Evolutionary conservation across 2,113 vertebrate genomes (phyloP), one percentile per base, ranked within the genome.

Genomic region (Dolichallabes microphthalmus): DNA sequence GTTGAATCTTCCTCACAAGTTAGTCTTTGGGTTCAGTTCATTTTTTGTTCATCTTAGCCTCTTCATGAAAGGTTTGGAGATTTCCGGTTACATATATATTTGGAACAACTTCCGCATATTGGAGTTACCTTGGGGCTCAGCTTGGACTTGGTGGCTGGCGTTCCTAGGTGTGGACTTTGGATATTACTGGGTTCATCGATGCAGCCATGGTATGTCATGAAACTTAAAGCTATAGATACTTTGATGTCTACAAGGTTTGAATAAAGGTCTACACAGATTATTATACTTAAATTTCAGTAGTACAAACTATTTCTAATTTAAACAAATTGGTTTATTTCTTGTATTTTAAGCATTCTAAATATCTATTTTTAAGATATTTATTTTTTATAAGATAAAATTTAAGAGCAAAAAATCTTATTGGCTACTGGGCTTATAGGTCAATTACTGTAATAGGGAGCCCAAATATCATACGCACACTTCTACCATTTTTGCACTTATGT

Each of bases 141-240:
- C 93, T 25, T 98, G 96, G 96, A 98, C 96, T 0, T 99, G 97
- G 96, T 97, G 96, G 94, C 88, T 98, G 88, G 93, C 95, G 0
- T 95, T 98, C 76, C 79, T 99, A 80, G 96, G 95, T 55, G 96
- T 97, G 85, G 97, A 98, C 90, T 94, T 98, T 32, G 92, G 92
- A 80, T 99, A 97, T 89, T 98, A 98, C 90, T 98, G 96, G 95
- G 93, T 98, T 85, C 97, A 99, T 91, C 95, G 96, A 75, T 91
- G 95, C 35, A 93, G 95, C 84, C 96, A 98, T 58, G 96, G 96
- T 98, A 96, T 92, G 92, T 58, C 7, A 89, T 64, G 55, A 30
- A 4, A 69, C 68, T 52, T 27, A 68, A 68, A 22, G 66, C 53
- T 4, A 27, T 55, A 60, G 13, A 30, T 13, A 64, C 11, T 27